Conservation (phyloP, 2,113 vertebrate genomes). For the Hoplias malabaricus region DNA sequence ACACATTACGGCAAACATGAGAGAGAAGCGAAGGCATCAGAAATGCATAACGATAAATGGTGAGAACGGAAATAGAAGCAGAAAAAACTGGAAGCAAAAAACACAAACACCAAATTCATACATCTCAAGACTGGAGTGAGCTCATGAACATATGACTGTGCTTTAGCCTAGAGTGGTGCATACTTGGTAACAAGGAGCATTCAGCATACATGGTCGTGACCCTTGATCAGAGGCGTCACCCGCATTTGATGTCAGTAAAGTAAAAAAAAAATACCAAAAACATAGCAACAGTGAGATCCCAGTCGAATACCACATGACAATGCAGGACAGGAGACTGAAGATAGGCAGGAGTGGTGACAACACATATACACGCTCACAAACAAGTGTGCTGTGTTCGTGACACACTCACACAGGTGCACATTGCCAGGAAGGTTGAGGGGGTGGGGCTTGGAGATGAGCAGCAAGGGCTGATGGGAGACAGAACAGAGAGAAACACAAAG, state of each 20-base stretch:
- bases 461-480: conserved; percentile 70
- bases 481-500: conserved; percentile 62
- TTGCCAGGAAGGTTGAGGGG: conserved; percentile 54
- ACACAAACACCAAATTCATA: conserved; percentile 45
- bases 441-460: conserved; percentile 65
- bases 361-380: conserved; percentile 37
- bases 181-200: conserved; percentile 18
- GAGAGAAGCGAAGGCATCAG: background rate
- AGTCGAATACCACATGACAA: conserved; percentile 29
- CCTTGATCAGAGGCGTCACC: background rate
- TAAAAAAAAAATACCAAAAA: background rate
- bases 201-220: background rate
- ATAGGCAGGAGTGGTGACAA: conserved; percentile 16
- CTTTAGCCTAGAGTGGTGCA: conserved; percentile 45
- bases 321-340: conserved; percentile 27
- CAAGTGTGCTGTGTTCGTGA: conserved; percentile 32
- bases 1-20: background rate
- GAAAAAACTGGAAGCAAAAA: conserved; percentile 23
- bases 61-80: background rate
- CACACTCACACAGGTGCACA: conserved; percentile 38
- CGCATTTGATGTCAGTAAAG: background rate
- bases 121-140: conserved; percentile 50
- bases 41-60: background rate
- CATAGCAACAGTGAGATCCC: background rate
- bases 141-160: conserved; percentile 47